Evolutionary conservation across 1,140 invertebrate species (phyloP), one percentile per base, ranked within the genome.

Genomic region (Drosophila yakuba): DNA sequence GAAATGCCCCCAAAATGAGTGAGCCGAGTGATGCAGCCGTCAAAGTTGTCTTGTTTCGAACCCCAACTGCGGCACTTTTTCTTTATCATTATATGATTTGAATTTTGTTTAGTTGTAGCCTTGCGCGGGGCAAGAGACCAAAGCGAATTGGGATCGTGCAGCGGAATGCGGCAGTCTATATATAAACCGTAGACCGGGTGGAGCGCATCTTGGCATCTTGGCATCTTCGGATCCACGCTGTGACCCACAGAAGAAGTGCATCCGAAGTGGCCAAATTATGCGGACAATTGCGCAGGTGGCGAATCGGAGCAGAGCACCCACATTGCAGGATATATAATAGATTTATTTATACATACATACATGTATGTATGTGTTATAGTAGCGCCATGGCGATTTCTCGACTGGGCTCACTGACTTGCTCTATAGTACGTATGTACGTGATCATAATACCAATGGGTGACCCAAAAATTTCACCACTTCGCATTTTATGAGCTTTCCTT

Each of bases 361-460:
- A n/a, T n/a, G n/a, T n/a, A 58, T 32, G 15, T 7, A 0, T 4
- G 23, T 7, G 8, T 32, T 39, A 47, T 56, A 39, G 23, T 48
- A 32, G 17, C 61, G 47, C 43, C 55, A 58, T 10, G 61, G 62
- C 84, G 84, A 89, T 89, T 89, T 88, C 83, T 77, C 85, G 83
- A 72, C 32, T 2, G 25, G 25, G 25, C 25, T 25, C 7, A 10
- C 63, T 71, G 64, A 43, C 44, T 64, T 43, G 51, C 82, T 50
- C 47, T 64, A 58, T 61, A 20, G 20, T 20, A 20, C 20, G 20
- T 20, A 20, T 20, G 77, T 84, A 89, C 84, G 84, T 89, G 80
- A 80, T 90, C 85, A 90, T 89, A 89, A 78, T 89, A 89, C 61
- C 69, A 90, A 89, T 84, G 78, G 80, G 75, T 89, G 85, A 89